Evolutionary conservation across 1,140 invertebrate species (phyloP).

Genomic region (Gryllus bimaculatus): DNA sequence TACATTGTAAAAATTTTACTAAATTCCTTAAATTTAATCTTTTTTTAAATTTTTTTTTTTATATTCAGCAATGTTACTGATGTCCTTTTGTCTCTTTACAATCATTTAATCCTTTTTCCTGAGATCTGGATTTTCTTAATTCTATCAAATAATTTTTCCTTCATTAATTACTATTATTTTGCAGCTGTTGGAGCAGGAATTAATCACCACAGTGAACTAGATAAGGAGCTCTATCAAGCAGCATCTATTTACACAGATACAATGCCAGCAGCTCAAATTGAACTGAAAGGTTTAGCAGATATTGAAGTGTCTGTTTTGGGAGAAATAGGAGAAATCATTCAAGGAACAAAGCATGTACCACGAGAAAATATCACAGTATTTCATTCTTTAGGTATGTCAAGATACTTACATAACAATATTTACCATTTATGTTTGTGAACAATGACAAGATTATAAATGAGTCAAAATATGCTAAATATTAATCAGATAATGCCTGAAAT

Average conservation of each 20-base stretch:
- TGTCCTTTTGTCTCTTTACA: too few species aligned
- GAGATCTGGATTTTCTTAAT: background rate
- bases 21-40: too few species aligned
- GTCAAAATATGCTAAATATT: background rate
- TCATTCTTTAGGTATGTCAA: slow-evolving; percentile 32
- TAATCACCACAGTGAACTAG: slow-evolving; percentile 34
- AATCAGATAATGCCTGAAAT: too few species aligned
- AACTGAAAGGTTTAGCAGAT: slow-evolving; percentile 29
- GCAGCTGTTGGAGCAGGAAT: slow-evolving; percentile 37
- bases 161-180: slow-evolving; percentile 8
- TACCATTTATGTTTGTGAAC: background rate
- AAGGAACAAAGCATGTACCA: slow-evolving; percentile 20
- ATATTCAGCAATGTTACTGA: too few species aligned
- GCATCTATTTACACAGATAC: slow-evolving; percentile 35
- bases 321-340: slow-evolving; percentile 35
- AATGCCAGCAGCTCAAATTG: slow-evolving; percentile 30
- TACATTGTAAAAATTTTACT: too few species aligned
- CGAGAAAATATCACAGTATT: slow-evolving; percentile 28
- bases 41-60: too few species aligned
- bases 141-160: slow-evolving; percentile 6
- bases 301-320: slow-evolving; percentile 29
- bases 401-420: background rate
- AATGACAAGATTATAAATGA: background rate
- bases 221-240: slow-evolving; percentile 31
- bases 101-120: background rate